Evolutionary conservation across 2,113 vertebrate species (phyloP).

Genomic region (Rhinichthys klamathensis): DNA sequence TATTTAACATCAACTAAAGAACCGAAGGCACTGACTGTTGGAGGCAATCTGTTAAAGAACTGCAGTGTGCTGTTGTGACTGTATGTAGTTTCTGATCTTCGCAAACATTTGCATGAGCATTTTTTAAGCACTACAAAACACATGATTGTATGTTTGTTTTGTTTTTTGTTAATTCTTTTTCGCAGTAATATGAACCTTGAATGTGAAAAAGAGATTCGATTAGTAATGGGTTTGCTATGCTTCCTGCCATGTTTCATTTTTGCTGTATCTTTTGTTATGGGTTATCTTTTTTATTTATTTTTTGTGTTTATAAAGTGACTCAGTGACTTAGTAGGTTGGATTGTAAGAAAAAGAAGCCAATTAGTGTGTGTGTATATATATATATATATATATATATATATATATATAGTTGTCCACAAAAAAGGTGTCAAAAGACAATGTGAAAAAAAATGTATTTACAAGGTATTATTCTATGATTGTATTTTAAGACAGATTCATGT

Average conservation of each 20-base stretch:
- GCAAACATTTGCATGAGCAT: conserved; percentile 75
- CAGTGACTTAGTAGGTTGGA: conserved; percentile 59
- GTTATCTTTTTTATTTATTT: conserved; percentile 17
- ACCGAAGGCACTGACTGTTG: conserved; percentile 85
- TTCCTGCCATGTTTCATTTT: conserved; percentile 60
- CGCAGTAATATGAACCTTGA: conserved; percentile 48
- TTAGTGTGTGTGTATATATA: conserved; percentile 50
- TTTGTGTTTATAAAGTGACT: conserved; percentile 51
- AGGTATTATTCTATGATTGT: conserved; percentile 53
- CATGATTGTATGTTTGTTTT: conserved; percentile 63
- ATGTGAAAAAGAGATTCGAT: conserved; percentile 60
- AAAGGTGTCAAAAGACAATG: conserved; percentile 58
- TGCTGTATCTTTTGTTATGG: conserved; percentile 72
- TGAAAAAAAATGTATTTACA: conserved; percentile 59
- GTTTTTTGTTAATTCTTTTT: background rate
- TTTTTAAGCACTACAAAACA: conserved; percentile 60
- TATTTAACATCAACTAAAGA: conserved; percentile 62
- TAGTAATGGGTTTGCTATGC: conserved; percentile 58
- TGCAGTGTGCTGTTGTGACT: conserved; percentile 56
- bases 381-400: conserved; percentile 44
- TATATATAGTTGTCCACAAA: conserved; percentile 44
- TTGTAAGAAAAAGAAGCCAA: conserved; percentile 57
- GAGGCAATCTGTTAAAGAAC: conserved; percentile 61
- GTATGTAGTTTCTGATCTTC: conserved; percentile 61
- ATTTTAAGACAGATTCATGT: conserved; percentile 55